Percentiles rank a stretch among this genome's conserved stretches.
phyloP scores from a whole-genome alignment of 2,888 invertebrate genomes.

The Chymomyza caudatula region DNA sequence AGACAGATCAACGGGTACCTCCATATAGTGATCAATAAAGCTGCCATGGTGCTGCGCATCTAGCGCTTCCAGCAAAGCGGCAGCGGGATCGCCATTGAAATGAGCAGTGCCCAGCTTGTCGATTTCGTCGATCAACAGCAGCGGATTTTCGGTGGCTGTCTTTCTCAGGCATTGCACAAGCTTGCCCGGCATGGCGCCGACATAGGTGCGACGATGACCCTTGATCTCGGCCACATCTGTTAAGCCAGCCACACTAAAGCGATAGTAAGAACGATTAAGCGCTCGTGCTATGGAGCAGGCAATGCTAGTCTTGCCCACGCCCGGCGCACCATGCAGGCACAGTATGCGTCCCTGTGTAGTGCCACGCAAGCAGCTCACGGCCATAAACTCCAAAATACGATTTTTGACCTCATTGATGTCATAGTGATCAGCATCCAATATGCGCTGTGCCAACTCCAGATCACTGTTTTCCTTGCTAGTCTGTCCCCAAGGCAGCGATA shows the following conservation, averaged over 20 bases:
- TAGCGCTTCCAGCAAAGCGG: constrained; percentile 93
- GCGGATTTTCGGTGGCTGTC: constrained; percentile 95
- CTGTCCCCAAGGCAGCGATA: constrained; percentile 95
- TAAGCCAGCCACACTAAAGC: constrained; percentile 99
- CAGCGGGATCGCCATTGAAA: constrained; percentile 96
- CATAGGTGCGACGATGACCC: constrained; percentile 96
- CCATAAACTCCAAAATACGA: constrained; percentile 97
- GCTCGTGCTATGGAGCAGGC: constrained; percentile 95
- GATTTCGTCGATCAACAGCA: constrained; percentile 97
- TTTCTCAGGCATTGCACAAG: constrained; percentile 98
- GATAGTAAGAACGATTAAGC: constrained; percentile 94
- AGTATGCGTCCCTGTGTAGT: constrained; percentile 97
- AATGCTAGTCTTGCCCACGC: constrained; percentile 97
- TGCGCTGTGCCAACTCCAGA: constrained; percentile 86
- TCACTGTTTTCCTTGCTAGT: constrained; percentile 93
- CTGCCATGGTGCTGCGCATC: constrained; percentile 98
- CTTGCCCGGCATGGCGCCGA: constrained; percentile 99
- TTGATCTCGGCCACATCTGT: constrained; percentile 99
- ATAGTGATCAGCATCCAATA: constrained; percentile 96
- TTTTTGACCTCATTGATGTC: constrained; percentile 99
- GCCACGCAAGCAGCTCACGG: constrained; percentile 94
- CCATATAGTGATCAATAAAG: constrained; percentile 97
- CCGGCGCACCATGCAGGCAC: constrained; percentile 98
- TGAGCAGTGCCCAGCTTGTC: constrained; percentile 95
- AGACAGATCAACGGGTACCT: constrained; percentile 97